phyloP scores from a whole-genome alignment of 2,113 vertebrate genomes.

The Haemorhous mexicanus region DNA sequence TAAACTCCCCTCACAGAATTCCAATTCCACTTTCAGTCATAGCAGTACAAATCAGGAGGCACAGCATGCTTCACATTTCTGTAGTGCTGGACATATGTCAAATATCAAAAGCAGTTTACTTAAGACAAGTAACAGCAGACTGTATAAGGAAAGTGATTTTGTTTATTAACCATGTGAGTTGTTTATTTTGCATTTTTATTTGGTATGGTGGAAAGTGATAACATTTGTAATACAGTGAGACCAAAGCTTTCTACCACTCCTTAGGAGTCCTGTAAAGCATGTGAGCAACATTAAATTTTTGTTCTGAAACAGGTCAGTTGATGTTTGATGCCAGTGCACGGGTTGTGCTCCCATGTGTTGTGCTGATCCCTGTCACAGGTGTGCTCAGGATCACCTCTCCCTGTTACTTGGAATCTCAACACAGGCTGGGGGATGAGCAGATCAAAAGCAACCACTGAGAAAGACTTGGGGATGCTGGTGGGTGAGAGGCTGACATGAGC shows the following conservation, averaged over 20 bases:
- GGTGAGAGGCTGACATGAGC: background rate
- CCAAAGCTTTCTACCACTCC: rapidly evolving
- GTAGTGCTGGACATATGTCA: background rate
- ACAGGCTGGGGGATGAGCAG: background rate
- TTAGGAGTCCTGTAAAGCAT: background rate
- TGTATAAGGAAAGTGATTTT: background rate
- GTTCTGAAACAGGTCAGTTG: background rate
- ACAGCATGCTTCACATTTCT: background rate
- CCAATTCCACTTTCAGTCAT: background rate
- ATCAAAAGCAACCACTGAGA: rapidly evolving
- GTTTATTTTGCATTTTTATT: background rate
- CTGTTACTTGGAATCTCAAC: rapidly evolving
- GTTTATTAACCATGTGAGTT: background rate
- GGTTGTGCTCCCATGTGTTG: rapidly evolving
- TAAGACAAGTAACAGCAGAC: background rate
- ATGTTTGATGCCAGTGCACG: background rate
- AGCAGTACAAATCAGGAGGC: background rate
- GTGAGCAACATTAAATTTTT: background rate
- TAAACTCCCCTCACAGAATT: constrained; percentile 26
- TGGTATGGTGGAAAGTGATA: background rate
- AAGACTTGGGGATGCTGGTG: background rate
- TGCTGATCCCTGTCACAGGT: background rate
- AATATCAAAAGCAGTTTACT: background rate
- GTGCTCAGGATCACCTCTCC: background rate
- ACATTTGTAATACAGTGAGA: background rate